Conservation (phyloP, 2,797 vertebrate species). For the Danio choprae region DNA sequence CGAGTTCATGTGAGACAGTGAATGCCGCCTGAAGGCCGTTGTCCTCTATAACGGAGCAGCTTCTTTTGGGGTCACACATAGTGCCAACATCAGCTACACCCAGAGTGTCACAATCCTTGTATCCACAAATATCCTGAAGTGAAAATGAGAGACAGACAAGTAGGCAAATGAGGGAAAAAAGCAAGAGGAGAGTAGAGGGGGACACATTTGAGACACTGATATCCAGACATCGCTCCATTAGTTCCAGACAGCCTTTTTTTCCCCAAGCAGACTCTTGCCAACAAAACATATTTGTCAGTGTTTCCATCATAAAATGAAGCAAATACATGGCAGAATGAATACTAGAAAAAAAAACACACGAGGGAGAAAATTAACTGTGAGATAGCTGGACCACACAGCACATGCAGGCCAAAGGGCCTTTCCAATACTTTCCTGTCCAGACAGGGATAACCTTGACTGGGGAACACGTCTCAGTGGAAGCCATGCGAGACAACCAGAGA, state of each 20-base stretch:
- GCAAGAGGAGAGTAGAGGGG: conserved; percentile 46
- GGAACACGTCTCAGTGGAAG: conserved; percentile 31
- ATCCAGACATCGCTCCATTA: conserved; percentile 63
- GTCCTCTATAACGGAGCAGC: conserved; percentile 95
- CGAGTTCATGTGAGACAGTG: conserved; percentile 94
- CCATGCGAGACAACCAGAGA: conserved; percentile 31
- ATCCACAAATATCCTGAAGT: conserved; percentile 91
- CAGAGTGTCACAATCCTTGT: conserved; percentile 90
- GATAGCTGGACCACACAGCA: conserved; percentile 49
- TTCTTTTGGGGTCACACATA: conserved; percentile 94
- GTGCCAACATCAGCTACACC: conserved; percentile 93
- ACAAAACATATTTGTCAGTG: conserved; percentile 69
- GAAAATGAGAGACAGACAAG: conserved; percentile 20
- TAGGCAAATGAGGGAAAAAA: neutral
- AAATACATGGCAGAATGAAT: conserved; percentile 63
- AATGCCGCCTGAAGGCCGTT: conserved; percentile 93
- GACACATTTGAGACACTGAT: conserved; percentile 63
- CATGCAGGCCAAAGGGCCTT: conserved; percentile 9
- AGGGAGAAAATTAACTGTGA: conserved; percentile 56
- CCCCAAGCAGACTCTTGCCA: conserved; percentile 59
- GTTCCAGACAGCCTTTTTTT: conserved; percentile 61
- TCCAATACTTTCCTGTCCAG: conserved; percentile 19
- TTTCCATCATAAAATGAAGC: conserved; percentile 73
- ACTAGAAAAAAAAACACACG: conserved; percentile 43
- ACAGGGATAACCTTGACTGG: conserved; percentile 31